Evolutionary conservation across 37 sponge, comb jelly and placozoan species (phyloP), one percentile per base, ranked within the genome.

Genomic region (Axinella damicornis): DNA sequence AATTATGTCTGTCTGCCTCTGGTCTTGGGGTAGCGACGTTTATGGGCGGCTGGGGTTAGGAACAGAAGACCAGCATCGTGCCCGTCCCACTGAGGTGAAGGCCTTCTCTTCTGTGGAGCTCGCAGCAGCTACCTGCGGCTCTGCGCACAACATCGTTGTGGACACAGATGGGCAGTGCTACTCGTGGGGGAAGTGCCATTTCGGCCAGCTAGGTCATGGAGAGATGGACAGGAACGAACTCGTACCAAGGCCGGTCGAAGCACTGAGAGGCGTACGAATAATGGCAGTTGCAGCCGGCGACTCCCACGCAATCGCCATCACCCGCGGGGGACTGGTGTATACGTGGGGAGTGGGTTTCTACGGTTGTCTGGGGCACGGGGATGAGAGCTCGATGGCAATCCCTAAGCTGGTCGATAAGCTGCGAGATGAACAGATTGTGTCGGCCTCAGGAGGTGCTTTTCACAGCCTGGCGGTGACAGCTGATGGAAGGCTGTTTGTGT

Each of bases 151-250:
- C 58, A 61, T 92, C 5, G 69, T 54, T 25, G 54, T 86, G 28
- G 87, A 87, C 46, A 36, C 37, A 16, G 61, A 82, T 22, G 76
- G 77, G 19, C 35, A 65, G 24, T 83, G 84, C 37, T 83, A 87
- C 69, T 83, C 85, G 14, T 92, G 92, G 92, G 92, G 92, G 18
- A 92, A 92, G 67, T 92, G 92, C 40, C 92, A 92, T 71, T 87
- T 73, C 52, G 92, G 92, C 11, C 88, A 87, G 69, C 88, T 92
- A 24, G 92, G 92, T 1, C 92, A 92, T n/a, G 88, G 88, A 5
- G 88, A 92, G 69, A 73, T 92, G 77, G 92, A 92, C 36, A 64
- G 74, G 58, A 83, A 92, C 71, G 80, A 77, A 16, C 84, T 75
- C 35, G 58, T 79, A 28, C 92, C 92, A 20, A 68, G 79, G 21